Percentiles rank a stretch among this genome's conserved stretches.
phyloP scores from a whole-genome alignment of 2,113 vertebrate species.

The Mustela nigripes region DNA sequence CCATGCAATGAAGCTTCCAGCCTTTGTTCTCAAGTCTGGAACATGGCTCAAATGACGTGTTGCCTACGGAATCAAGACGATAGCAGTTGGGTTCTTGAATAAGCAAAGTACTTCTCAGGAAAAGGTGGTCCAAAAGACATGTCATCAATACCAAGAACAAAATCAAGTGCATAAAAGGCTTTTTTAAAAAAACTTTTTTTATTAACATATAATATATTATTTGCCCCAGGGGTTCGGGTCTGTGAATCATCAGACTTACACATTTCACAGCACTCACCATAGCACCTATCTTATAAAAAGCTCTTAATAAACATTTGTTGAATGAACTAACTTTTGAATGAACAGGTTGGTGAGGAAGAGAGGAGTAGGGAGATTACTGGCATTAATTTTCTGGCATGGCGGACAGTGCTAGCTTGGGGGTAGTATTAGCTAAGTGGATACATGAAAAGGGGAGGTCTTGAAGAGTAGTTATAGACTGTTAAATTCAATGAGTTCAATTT shows the following conservation, averaged over 20 bases:
- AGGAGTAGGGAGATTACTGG: neutral
- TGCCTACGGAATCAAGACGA: constrained; percentile 61
- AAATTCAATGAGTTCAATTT: neutral
- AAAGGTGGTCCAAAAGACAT: constrained; percentile 9
- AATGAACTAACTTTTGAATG: constrained; percentile 8
- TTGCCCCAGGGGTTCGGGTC: no score
- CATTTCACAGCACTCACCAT: no score
- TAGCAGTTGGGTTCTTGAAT: constrained; percentile 50
- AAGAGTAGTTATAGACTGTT: neutral
- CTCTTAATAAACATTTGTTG: constrained; percentile 17
- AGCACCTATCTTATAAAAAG: no score
- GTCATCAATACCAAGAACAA: constrained; percentile 1
- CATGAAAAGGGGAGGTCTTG: neutral
- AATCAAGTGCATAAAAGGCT: neutral
- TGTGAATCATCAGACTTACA: no score
- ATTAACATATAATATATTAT: no score
- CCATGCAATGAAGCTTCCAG: neutral
- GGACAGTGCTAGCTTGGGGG: neutral
- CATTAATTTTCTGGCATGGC: neutral
- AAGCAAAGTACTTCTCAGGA: constrained; percentile 6
- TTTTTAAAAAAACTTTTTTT: no score
- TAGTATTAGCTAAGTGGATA: neutral
- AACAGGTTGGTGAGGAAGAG: neutral
- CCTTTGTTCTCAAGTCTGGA: constrained; percentile 70
- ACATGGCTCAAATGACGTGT: constrained; percentile 57